A percentile compares a stretch with the other conserved stretches of the same genome.
These are phyloP conservation scores for Rhea pennata DNA, from an alignment of 2,113 vertebrate genomes.

Conservation along the genomic window DNA sequence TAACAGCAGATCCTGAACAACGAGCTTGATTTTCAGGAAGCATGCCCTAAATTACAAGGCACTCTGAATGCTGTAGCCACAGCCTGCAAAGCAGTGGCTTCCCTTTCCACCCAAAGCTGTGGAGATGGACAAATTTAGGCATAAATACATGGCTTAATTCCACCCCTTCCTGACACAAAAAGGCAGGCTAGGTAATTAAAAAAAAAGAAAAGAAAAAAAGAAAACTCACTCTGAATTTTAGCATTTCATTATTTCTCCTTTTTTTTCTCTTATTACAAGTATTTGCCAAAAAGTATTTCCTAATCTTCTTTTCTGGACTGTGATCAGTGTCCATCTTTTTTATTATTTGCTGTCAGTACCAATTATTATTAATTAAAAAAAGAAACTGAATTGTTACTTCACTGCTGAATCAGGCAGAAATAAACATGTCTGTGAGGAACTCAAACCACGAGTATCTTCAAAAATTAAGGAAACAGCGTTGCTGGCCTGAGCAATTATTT, in stretches of 20 bases:
- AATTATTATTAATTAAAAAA: background rate
- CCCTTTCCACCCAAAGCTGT: background rate
- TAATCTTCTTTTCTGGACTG: background rate
- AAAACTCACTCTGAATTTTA: background rate
- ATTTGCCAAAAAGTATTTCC: background rate
- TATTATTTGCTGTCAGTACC: background rate
- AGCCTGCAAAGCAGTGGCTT: background rate
- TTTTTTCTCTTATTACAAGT: background rate
- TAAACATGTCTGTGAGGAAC: background rate
- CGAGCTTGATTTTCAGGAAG: background rate
- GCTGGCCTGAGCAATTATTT: background rate
- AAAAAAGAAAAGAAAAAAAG: too few species aligned
- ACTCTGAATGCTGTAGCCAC: background rate
- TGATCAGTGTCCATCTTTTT: background rate
- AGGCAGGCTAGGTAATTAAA: background rate
- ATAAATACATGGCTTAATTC: background rate
- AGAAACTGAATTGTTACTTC: background rate
- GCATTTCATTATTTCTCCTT: background rate
- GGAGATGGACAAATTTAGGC: background rate
- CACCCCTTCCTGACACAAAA: background rate
- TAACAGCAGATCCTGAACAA: background rate
- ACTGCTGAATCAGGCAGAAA: background rate
- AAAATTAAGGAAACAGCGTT: accelerated
- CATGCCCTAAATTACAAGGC: background rate
- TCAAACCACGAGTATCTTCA: background rate